phyloP scores from a whole-genome alignment of 2,888 invertebrate genomes.

The Suillia variegata region DNA sequence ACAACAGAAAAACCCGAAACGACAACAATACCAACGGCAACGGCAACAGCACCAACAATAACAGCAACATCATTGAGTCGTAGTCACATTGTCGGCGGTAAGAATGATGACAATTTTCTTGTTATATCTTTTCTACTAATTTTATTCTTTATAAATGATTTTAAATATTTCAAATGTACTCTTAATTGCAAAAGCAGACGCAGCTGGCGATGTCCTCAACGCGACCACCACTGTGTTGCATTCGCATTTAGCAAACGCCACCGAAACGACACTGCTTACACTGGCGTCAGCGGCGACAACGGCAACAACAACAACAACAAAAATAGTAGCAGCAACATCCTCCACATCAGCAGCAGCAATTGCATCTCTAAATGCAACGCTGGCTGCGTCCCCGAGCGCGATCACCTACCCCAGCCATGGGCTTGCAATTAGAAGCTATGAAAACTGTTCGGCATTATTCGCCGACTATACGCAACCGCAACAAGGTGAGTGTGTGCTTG shows the following conservation, averaged over 20 bases:
- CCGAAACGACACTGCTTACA: constrained; percentile 15
- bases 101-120: too few relatives aligned
- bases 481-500: constrained; percentile 40
- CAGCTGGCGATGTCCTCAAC: too few relatives aligned
- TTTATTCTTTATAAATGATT: too few relatives aligned
- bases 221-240: constrained; percentile 11
- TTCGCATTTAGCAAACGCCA: constrained; percentile 22
- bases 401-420: constrained; percentile 40
- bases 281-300: constrained; percentile 23
- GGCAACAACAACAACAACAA: constrained; percentile 5
- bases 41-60: constrained; percentile 26
- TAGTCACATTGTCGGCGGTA: background rate
- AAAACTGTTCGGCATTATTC: constrained; percentile 51
- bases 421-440: constrained; percentile 40
- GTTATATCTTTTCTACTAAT: too few relatives aligned
- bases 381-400: constrained; percentile 23
- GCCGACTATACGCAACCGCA: constrained; percentile 51
- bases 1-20: constrained; percentile 11
- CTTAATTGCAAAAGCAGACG: too few relatives aligned
- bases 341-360: constrained; percentile 7
- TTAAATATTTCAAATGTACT: too few relatives aligned
- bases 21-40: constrained; percentile 16
- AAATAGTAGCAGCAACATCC: constrained; percentile 22
- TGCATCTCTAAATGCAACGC: constrained; percentile 11
- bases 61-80: constrained; percentile 28